A percentile compares a stretch with the other conserved stretches of the same genome.
These are phyloP conservation scores for Spodoptera littoralis DNA, from an alignment of 2,888 invertebrate genomes.

Conservation along the genomic window DNA sequence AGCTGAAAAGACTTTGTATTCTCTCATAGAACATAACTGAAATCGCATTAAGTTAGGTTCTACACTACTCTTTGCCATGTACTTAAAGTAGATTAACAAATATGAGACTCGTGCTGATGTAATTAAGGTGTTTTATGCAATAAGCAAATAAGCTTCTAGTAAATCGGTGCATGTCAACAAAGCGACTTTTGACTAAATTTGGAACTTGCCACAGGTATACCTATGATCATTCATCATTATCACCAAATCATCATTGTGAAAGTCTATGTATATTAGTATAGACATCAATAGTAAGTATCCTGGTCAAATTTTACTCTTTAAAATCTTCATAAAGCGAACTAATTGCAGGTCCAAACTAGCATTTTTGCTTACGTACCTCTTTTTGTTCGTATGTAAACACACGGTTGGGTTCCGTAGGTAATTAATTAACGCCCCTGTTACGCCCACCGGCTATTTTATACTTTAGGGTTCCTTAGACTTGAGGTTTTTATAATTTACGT, in stretches of 20 bases:
- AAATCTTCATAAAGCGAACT: constrained; percentile 16
- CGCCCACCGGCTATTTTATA: constrained; percentile 57
- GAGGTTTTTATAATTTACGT: constrained; percentile 46
- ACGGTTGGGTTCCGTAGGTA: constrained; percentile 53
- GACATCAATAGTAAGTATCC: too few species aligned
- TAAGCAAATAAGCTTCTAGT: background rate
- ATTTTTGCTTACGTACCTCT: constrained; percentile 31
- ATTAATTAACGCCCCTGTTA: constrained; percentile 61
- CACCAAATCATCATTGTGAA: too few species aligned
- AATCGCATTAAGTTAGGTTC: background rate
- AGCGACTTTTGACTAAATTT: too few species aligned
- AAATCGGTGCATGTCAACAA: too few species aligned
- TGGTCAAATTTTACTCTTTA: background rate
- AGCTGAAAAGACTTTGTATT: background rate
- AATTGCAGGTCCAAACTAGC: constrained; percentile 37
- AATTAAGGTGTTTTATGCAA: too few species aligned
- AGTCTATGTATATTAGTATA: too few species aligned
- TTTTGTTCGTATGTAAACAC: constrained; percentile 61
- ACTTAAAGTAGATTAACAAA: too few species aligned
- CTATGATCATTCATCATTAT: too few species aligned
- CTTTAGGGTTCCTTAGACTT: constrained; percentile 50
- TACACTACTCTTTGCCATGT: background rate
- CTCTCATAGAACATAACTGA: too few species aligned
- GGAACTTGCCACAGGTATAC: too few species aligned
- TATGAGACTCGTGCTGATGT: too few species aligned